These are phyloP conservation scores for Rhingia rostrata DNA, from an alignment of 2,888 invertebrate genomes.

Conservation along the genomic window DNA sequence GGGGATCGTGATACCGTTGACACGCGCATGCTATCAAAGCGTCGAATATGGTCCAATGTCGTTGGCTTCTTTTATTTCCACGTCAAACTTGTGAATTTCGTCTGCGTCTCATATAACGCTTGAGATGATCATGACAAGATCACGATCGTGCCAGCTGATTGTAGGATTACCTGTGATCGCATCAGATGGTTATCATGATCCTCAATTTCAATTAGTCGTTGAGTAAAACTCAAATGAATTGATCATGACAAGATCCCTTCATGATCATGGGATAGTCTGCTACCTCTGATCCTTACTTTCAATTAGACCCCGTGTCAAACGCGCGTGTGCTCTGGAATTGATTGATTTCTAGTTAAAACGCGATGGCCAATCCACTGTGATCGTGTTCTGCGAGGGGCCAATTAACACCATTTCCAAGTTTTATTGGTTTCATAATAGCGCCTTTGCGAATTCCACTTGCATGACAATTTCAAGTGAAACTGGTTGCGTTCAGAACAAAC, in stretches of 20 bases:
- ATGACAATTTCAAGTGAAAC: conserved; percentile 45
- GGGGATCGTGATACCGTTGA: no score
- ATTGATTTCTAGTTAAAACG: conserved; percentile 1
- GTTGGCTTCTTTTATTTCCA: not conserved
- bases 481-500: conserved; percentile 46
- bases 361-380: not conserved
- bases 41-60: not conserved
- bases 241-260: not conserved
- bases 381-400: conserved; percentile 20
- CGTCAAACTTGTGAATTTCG: not conserved
- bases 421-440: conserved; percentile 15
- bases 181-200: conserved; percentile 25
- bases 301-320: not conserved
- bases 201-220: conserved; percentile 6
- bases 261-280: not conserved
- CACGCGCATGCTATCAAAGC: no score
- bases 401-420: conserved; percentile 44
- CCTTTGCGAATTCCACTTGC: conserved; percentile 33
- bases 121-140: conserved; percentile 5
- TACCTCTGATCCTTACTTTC: not conserved
- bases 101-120: not conserved
- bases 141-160: conserved; percentile 8
- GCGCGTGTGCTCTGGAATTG: not conserved
- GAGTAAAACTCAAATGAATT: conserved; percentile 18
- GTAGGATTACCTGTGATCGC: not conserved